Evolutionary conservation across 2,113 vertebrate species (phyloP), one percentile per base, ranked within the genome.

Genomic region (Etia nguti): DNA sequence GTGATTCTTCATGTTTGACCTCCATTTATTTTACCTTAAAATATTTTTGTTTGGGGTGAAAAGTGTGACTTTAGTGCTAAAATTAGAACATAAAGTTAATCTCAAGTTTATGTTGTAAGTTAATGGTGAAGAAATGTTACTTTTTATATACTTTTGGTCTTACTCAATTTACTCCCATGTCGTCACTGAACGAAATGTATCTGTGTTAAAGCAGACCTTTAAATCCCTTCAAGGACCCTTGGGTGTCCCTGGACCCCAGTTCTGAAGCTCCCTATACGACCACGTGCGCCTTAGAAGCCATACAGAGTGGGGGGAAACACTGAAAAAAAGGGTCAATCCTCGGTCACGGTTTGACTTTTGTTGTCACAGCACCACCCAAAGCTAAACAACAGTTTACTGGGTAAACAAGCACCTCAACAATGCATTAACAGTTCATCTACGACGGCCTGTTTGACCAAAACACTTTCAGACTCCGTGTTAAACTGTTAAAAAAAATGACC

Each of bases 301-400:
- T 80, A 31, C 82, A 73, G 79, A 89, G 80, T 46, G 80, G 90
- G 79, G 86, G 29, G 89, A 88, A 88, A 88, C 46, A 31, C 87
- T 93, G 89, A 88, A 91, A 87, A 81, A 89, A 38, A 79, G 87
- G 95, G 93, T 96, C 95, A 96, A 8, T 6, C 84, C 48, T 36
- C 87, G 95, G 94, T 95, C 95, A 96, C 60, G 79, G 70, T 86
- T 68, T 18, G 52, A 81, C 82, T 91, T 38, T 92, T 94, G 93
- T 95, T 95, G 94, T 92, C 92, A 83, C 88, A 95, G 92, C 93
- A 91, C 10, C 90, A 75, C 70, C 80, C 88, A 82, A 86, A 89
- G 81, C 88, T 83, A 88, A 94, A 92, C 90, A 92, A 59, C 80
- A 88, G 89, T 93, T 93, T 91, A 93, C 56, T 82, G 86, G 52